Base-by-base conservation (phyloP, 2,113 vertebrate species). In the Anarrhichthys ocellatus region DNA sequence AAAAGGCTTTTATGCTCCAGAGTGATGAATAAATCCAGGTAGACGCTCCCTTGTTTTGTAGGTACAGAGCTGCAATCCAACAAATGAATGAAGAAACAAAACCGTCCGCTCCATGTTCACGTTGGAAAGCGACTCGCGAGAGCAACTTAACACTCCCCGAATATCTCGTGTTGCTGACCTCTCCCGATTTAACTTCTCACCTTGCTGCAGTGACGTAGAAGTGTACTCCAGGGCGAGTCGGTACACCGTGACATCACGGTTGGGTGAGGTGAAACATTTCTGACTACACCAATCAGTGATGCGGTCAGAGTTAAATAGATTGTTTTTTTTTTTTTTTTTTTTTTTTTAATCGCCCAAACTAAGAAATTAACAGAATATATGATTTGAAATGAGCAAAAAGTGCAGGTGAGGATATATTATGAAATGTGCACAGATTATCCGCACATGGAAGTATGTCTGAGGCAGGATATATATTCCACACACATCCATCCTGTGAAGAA, bases 391-490 rank as follows among this genome's bases (percentile, higher is more conserved):
- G 0, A 59, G 15, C 24, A 27, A 50, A 70, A 85, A 20, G 72
- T 83, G 73, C 68, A 85, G 22, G 40, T 84, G 69, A 86, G 48
- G 29, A 82, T 14, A 36, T 18, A 22, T 74, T 75, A 27, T 29
- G 58, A 69, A 2, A 0, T 58, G 67, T 82, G 69, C 71, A 54
- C 61, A 65, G 65, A 85, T 81, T 10, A 67, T 67, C 62, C 66
- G 52, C 63, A 27, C 3, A 0, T 68, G 64, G 71, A 80, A 86
- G 88, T 81, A 87, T 80, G 90, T 88, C 75, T 27, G 29, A 38
- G 24, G 34, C n/a, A 24, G 34, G 18, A 14, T 75, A 90, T 66
- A 87, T 83, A 91, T 87, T 87, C 62, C 78, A 86, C 65, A 85
- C 20, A 62, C 22, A 83, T 44, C 52, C n/a, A 73, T 78, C 64